Percentiles rank a stretch among this genome's conserved stretches.
These are phyloP conservation scores for Parazoanthus darwini DNA, from an alignment of 92 coral and sea anemone genomes.

Conservation along the genomic window DNA sequence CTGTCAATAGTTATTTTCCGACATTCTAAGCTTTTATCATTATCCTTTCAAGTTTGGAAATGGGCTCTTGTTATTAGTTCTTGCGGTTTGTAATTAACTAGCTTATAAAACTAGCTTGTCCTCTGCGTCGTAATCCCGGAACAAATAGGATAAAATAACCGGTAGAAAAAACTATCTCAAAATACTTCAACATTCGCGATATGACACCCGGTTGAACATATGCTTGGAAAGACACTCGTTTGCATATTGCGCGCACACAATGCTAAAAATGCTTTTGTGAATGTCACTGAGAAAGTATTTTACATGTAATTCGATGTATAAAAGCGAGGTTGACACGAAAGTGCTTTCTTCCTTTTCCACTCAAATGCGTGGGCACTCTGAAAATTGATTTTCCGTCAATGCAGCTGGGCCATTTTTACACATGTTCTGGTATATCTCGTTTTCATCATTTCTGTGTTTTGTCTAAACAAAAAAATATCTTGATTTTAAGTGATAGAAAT, in stretches of 20 bases:
- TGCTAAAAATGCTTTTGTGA: neutral
- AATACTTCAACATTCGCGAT: neutral
- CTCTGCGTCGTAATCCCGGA: constrained; percentile 12
- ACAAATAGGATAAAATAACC: neutral
- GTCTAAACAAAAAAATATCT: neutral
- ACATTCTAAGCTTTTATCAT: neutral
- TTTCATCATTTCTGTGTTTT: neutral
- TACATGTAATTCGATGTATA: neutral
- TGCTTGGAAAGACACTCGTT: neutral
- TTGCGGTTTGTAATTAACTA: constrained; percentile 4
- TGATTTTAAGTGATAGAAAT: neutral
- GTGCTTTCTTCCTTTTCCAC: neutral
- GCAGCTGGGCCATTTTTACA: neutral
- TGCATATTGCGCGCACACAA: neutral
- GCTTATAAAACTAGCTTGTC: neutral
- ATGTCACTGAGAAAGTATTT: neutral
- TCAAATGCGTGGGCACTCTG: neutral
- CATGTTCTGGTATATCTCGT: neutral
- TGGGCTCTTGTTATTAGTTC: neutral
- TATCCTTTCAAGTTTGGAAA: neutral
- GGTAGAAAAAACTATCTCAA: constrained; percentile 7
- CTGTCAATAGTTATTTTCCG: neutral
- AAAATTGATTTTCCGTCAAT: neutral
- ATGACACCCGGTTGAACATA: neutral
- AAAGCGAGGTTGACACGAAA: neutral